phyloP scores from a whole-genome alignment of 2,797 vertebrate species.

The Sebastes itinus region DNA sequence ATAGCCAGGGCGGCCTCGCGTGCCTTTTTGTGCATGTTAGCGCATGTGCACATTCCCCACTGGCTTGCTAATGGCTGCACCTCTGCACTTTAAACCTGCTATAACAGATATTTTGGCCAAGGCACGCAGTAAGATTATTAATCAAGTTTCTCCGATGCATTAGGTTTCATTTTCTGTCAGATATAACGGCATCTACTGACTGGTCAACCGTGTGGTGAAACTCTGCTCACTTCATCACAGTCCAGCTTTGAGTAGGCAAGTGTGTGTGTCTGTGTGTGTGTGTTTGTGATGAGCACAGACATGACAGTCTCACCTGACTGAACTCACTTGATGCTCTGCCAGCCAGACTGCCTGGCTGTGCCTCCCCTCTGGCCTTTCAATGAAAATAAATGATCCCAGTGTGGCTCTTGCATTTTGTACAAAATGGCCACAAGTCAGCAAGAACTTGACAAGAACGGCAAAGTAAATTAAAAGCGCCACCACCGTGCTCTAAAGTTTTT shows the following conservation, averaged over 20 bases:
- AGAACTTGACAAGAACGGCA: constrained; percentile 34
- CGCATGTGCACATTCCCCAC: too few relatives aligned
- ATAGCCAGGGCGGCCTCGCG: too few relatives aligned
- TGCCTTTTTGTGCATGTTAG: too few relatives aligned
- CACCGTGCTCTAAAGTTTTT: background rate
- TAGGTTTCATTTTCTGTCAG: background rate
- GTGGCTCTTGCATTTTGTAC: constrained; percentile 43
- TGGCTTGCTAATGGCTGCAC: too few relatives aligned
- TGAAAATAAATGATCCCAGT: constrained; percentile 65
- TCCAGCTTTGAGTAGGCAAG: background rate
- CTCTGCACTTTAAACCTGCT: background rate
- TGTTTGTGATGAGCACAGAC: constrained; percentile 32
- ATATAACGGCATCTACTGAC: background rate
- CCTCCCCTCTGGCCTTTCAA: constrained; percentile 50
- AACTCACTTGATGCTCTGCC: constrained; percentile 52
- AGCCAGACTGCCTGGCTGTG: constrained; percentile 31
- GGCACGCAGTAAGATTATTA: background rate
- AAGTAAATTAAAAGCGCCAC: constrained; percentile 47
- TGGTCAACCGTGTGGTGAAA: constrained; percentile 20
- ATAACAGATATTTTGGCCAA: background rate
- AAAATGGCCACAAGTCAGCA: constrained; percentile 58
- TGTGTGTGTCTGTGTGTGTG: background rate
- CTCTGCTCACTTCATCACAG: constrained; percentile 4
- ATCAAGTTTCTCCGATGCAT: background rate
- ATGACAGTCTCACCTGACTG: constrained; percentile 57